phyloP scores from a whole-genome alignment of 1,140 invertebrate species.

The Lordiphosa clarofinis region DNA sequence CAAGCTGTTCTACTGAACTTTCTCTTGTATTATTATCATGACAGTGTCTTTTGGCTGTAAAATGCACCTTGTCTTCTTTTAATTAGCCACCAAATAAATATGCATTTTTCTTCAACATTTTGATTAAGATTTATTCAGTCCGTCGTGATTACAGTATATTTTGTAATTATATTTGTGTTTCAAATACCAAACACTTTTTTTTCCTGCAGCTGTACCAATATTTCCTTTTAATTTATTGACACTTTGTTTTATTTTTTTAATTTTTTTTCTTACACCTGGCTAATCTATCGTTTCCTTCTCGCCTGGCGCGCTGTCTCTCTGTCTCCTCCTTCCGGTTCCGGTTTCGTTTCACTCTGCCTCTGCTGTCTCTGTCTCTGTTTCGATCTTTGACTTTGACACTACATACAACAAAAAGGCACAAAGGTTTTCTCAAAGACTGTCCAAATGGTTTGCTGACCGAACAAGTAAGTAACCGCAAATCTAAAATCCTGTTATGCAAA shows the following conservation, averaged over 20 bases:
- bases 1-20: too few relatives aligned
- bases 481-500: not conserved
- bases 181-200: conserved; percentile 1
- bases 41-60: too few relatives aligned
- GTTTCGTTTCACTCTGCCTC: conserved; percentile 22
- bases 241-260: not conserved
- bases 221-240: not conserved
- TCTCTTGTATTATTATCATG: too few relatives aligned
- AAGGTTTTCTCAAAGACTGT: conserved; percentile 96
- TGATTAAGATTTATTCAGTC: too few relatives aligned
- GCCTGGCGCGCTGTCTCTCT: conserved; percentile 7
- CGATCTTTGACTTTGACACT: conserved; percentile 35
- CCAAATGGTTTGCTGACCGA: conserved; percentile 94
- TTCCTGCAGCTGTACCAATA: not conserved
- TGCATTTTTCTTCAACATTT: too few relatives aligned
- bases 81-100: too few relatives aligned
- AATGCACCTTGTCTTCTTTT: too few relatives aligned
- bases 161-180: not conserved
- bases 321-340: conserved; percentile 15
- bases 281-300: conserved; percentile 30
- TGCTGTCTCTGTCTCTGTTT: conserved; percentile 28
- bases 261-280: conserved; percentile 7
- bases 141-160: too few relatives aligned
- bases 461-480: conserved; percentile 85
- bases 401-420: conserved; percentile 86